These are phyloP conservation scores for Neolamprologus hecqui DNA, from an alignment of 2,113 vertebrate species.

Conservation along the genomic window DNA sequence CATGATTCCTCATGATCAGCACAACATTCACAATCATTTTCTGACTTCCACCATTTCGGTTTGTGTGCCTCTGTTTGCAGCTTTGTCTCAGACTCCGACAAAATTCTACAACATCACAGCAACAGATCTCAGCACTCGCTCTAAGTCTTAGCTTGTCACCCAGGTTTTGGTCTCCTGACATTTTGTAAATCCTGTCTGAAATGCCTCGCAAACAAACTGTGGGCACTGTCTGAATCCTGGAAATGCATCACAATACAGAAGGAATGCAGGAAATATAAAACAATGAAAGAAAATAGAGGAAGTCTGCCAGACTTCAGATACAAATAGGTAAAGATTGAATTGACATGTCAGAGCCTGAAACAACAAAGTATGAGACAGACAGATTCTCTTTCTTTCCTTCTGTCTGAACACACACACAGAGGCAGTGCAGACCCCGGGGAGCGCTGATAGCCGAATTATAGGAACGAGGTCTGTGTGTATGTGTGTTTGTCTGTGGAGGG, in stretches of 20 bases:
- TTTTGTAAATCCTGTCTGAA: constrained; percentile 27
- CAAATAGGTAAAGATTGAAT: constrained; percentile 12
- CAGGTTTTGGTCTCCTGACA: constrained; percentile 32
- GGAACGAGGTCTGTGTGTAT: background rate
- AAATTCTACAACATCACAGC: background rate
- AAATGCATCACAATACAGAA: background rate
- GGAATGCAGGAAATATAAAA: background rate
- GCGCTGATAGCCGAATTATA: constrained; percentile 19
- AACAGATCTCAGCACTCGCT: background rate
- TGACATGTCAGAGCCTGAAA: constrained; percentile 25
- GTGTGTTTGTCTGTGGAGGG: background rate
- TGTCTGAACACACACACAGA: background rate
- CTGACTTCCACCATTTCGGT: background rate
- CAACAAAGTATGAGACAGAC: constrained; percentile 12
- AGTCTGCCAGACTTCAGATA: background rate
- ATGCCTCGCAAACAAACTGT: constrained; percentile 24
- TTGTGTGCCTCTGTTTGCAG: background rate
- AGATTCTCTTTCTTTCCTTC: background rate
- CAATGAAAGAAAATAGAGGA: background rate
- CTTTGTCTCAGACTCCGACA: background rate
- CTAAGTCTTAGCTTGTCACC: constrained; percentile 28
- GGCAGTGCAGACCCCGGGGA: background rate
- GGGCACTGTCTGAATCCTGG: background rate
- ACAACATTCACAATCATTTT: background rate
- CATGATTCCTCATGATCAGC: background rate